Conservation (phyloP, 2,888 invertebrate genomes). For the Drosophila histrio region DNA sequence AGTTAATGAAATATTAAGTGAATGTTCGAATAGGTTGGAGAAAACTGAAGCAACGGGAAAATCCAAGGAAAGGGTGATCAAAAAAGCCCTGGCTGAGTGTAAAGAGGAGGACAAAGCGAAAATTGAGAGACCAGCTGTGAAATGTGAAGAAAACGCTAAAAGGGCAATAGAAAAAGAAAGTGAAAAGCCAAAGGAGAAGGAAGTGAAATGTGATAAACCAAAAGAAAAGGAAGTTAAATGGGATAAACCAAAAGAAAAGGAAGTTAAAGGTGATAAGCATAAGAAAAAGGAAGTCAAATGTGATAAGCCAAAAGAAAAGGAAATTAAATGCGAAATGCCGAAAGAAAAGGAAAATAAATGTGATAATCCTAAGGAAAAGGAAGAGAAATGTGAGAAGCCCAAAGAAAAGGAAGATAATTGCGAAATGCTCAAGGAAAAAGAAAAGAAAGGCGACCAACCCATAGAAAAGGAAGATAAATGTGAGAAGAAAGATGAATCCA, state of each 20-base stretch:
- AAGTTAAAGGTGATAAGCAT: no score
- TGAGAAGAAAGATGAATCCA: not conserved
- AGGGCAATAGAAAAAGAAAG: not conserved
- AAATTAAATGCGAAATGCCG: not conserved
- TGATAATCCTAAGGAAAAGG: not conserved
- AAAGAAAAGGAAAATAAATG: not conserved
- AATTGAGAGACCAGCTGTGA: not conserved
- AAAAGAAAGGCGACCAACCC: no score
- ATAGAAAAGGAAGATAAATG: not conserved
- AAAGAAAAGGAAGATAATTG: not conserved
- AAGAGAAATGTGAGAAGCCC: not conserved
- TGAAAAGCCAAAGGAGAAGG: no score
- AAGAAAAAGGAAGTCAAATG: no score
- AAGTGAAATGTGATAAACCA: no score
- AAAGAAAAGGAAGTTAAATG: no score
- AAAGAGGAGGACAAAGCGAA: not conserved
- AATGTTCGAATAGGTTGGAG: conserved; percentile 1
- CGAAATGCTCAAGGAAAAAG: not conserved
- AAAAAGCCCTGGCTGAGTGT: not conserved
- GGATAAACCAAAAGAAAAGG: no score
- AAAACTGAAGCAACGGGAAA: not conserved
- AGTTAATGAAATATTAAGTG: not conserved
- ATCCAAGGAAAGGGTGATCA: conserved; percentile 10
- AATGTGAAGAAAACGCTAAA: not conserved
- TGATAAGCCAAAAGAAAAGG: not conserved